Evolutionary conservation across 37 sponge, comb jelly and placozoan genomes (phyloP).

Genomic region (Ephydatia muelleri): DNA sequence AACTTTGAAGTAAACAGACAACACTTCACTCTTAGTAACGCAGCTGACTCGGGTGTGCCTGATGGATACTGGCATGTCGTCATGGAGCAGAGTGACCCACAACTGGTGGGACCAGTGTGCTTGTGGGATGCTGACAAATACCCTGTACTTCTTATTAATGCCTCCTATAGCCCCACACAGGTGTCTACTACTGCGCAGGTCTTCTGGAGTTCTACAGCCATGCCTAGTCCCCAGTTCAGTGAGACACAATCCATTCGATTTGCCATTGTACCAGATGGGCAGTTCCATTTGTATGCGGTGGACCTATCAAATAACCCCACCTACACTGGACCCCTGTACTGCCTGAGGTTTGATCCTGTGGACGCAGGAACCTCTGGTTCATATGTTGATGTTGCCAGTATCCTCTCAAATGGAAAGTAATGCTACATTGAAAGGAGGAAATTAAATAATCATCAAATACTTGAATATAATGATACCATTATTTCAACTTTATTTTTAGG

Average conservation of each 20-base stretch:
- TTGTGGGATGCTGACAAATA: constrained; percentile 30
- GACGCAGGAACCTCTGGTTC: constrained; percentile 5
- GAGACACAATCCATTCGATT: constrained; percentile 15
- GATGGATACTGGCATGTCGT: constrained; percentile 24
- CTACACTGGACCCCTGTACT: constrained; percentile 9
- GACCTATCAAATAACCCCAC: constrained; percentile 14
- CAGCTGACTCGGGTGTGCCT: constrained; percentile 19
- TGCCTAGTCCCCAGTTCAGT: background rate
- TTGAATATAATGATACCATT: background rate
- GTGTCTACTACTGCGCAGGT: constrained; percentile 20
- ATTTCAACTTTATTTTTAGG: no score
- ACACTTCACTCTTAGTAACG: constrained; percentile 10
- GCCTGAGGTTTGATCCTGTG: constrained; percentile 41
- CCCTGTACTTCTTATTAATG: constrained; percentile 6
- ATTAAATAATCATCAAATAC: no score
- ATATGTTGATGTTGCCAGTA: constrained; percentile 5
- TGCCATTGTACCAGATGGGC: constrained; percentile 12
- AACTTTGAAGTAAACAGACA: background rate
- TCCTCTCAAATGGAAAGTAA: background rate
- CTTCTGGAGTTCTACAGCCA: constrained; percentile 9
- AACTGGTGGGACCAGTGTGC: constrained; percentile 17
- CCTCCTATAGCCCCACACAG: constrained; percentile 6
- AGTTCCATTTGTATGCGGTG: constrained; percentile 4
- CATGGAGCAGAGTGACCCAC: constrained; percentile 10
- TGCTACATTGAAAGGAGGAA: background rate